Percentiles rank a stretch among this genome's conserved stretches.
Evolutionary conservation across 2,797 vertebrate species (phyloP).

Genomic region (Anabacerthia variegaticeps): DNA sequence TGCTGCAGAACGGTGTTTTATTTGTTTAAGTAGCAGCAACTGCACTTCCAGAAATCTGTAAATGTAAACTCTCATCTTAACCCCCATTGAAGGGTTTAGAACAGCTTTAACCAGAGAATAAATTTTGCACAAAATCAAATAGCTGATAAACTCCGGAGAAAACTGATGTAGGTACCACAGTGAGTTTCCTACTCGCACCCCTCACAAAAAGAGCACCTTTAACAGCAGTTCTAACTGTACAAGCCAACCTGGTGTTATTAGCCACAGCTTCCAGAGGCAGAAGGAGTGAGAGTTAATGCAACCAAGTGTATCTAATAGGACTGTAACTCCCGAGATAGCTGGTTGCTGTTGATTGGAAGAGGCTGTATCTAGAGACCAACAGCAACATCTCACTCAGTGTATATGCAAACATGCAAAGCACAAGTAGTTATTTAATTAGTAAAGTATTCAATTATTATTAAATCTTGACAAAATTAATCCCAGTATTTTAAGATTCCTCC

Average conservation of each 20-base stretch:
- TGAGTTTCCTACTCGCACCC: background rate
- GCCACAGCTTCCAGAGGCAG: background rate
- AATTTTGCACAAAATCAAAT: background rate
- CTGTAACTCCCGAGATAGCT: background rate
- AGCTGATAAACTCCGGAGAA: background rate
- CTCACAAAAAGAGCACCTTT: background rate
- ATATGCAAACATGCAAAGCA: constrained; percentile 1
- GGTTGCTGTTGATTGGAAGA: background rate
- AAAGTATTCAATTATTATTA: constrained; percentile 21
- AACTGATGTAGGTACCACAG: background rate
- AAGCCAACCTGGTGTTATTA: background rate
- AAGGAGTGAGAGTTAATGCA: background rate
- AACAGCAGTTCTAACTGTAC: background rate
- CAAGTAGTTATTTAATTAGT: constrained; percentile 39
- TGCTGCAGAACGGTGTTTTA: background rate
- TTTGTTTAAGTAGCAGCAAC: background rate
- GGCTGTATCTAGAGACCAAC: background rate
- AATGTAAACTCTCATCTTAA: rapidly evolving
- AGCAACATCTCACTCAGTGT: background rate
- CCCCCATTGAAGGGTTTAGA: background rate
- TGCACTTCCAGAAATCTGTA: background rate
- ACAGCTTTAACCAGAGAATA: background rate
- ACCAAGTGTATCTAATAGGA: background rate
- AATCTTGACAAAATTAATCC: constrained; percentile 33
- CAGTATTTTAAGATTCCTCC: constrained; percentile 13